These are phyloP conservation scores for Rotaria macrura DNA, from an alignment of 2,888 invertebrate genomes.

Conservation along the genomic window DNA sequence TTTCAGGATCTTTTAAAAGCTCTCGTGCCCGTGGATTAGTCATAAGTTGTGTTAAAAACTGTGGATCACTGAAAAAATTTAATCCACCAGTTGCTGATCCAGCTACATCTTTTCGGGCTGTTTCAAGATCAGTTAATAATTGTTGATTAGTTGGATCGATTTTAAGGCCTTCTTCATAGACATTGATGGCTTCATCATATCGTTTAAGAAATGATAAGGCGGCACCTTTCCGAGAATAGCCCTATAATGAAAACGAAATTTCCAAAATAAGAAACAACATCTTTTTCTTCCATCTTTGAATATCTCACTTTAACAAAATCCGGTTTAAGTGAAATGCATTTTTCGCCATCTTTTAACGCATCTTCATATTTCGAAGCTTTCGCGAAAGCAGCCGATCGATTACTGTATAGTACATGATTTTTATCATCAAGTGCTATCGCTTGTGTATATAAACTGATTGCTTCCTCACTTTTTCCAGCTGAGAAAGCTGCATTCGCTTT, in stretches of 20 bases:
- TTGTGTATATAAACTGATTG: conserved; percentile 67
- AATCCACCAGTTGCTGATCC: conserved; percentile 13
- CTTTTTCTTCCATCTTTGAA: not conserved
- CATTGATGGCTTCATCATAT: conserved; percentile 64
- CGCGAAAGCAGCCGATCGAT: conserved; percentile 78
- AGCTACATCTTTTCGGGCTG: conserved; percentile 51
- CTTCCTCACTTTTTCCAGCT: conserved; percentile 66
- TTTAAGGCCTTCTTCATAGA: conserved; percentile 65
- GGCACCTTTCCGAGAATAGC: conserved; percentile 74
- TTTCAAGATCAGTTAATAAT: conserved; percentile 60
- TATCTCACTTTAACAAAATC: conserved; percentile 55
- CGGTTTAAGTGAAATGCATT: conserved; percentile 67
- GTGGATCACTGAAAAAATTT: conserved; percentile 32
- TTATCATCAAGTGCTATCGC: conserved; percentile 67
- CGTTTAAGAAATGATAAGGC: conserved; percentile 68
- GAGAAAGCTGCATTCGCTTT: conserved; percentile 74
- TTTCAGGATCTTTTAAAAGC: conserved; percentile 32
- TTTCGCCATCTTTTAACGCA: conserved; percentile 73
- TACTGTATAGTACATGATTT: conserved; percentile 80
- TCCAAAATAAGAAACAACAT: not conserved
- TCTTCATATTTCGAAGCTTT: conserved; percentile 65
- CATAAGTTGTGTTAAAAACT: conserved; percentile 30
- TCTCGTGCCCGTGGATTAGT: conserved; percentile 32
- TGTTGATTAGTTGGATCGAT: conserved; percentile 65
- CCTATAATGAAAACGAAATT: conserved; percentile 43